A percentile compares a stretch with the other conserved stretches of the same genome.
Evolutionary conservation across 2,113 vertebrate genomes (phyloP).

Genomic region (Peromyscus californicus): DNA sequence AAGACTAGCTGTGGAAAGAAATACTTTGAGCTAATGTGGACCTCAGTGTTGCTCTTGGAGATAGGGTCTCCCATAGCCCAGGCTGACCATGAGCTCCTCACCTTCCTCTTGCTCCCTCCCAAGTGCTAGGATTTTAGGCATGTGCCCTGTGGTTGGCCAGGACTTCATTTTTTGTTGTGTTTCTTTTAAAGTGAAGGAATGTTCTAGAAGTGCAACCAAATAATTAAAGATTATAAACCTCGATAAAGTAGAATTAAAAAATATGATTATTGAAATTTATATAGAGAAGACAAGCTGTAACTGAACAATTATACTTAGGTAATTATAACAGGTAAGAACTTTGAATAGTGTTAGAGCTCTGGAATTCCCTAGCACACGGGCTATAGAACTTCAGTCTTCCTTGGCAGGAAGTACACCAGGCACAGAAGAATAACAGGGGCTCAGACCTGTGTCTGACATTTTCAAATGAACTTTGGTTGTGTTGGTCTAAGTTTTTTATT

Average conservation of each 20-base stretch:
- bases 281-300: not conserved
- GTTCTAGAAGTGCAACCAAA: not conserved
- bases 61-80: not conserved
- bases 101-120: not conserved
- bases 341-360: conserved; percentile 2
- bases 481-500: conserved; percentile 15
- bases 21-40: not conserved
- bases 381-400: not conserved
- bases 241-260: conserved; percentile 1
- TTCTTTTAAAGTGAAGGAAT: conserved; percentile 28
- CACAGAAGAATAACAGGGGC: not conserved
- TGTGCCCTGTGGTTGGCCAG: not conserved
- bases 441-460: not conserved
- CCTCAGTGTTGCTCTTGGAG: not conserved
- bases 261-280: not conserved
- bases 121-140: not conserved
- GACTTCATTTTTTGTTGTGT: not conserved
- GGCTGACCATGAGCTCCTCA: not conserved
- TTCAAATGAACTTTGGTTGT: not conserved
- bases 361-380: not conserved
- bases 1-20: conserved; percentile 29
- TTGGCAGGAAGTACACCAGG: not conserved
- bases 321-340: not conserved
- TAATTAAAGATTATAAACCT: conserved; percentile 6
- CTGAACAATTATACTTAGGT: not conserved